A percentile compares a stretch with the other conserved stretches of the same genome.
Conservation (phyloP, 2,888 invertebrate species). For the Pardosa pseudoannulata region DNA sequence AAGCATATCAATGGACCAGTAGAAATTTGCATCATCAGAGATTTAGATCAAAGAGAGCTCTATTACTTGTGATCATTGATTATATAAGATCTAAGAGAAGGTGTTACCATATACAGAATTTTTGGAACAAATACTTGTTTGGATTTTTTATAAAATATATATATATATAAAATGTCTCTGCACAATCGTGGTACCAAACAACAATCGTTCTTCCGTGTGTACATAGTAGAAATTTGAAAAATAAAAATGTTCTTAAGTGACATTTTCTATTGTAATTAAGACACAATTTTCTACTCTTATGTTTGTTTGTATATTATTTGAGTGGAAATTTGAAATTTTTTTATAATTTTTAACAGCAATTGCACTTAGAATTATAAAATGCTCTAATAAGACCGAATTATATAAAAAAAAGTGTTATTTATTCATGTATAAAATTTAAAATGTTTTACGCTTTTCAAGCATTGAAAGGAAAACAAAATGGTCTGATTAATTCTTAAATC, state of each 20-base stretch:
- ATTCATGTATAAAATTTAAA: too few species aligned
- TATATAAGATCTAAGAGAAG: not conserved
- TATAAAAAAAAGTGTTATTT: not conserved
- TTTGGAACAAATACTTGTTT: not conserved
- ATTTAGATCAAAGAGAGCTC: slow-evolving; percentile 3
- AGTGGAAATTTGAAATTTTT: not conserved
- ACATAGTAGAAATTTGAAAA: slow-evolving; percentile 52
- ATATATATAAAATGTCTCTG: slow-evolving; percentile 51
- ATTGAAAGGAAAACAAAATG: too few species aligned
- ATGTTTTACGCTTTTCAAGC: too few species aligned
- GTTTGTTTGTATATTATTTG: slow-evolving; percentile 5
- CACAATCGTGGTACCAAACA: slow-evolving; percentile 69
- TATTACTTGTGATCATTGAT: not conserved
- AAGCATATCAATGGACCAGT: slow-evolving; percentile 1
- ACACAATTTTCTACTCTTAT: slow-evolving; percentile 16
- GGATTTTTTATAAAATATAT: not conserved
- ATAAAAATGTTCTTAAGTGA: slow-evolving; percentile 23
- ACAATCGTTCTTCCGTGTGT: slow-evolving; percentile 72
- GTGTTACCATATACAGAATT: not conserved
- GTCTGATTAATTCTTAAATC: too few species aligned
- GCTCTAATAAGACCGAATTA: not conserved
- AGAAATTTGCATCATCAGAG: not conserved
- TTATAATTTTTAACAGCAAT: not conserved
- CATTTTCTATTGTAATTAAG: slow-evolving; percentile 45
- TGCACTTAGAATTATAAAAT: not conserved